Base-by-base conservation (phyloP, 2,888 invertebrate genomes). In the Acronicta psi region DNA sequence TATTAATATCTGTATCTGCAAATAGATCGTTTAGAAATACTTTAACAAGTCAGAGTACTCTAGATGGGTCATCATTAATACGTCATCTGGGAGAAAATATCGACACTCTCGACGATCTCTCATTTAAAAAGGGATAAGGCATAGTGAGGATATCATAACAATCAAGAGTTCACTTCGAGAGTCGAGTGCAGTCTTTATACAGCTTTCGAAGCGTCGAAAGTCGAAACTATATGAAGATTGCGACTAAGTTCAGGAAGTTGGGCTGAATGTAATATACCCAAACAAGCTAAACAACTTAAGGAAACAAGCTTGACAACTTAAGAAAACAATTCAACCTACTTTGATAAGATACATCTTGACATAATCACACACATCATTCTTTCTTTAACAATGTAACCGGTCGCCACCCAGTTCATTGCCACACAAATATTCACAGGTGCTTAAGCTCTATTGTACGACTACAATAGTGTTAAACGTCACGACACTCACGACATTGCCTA, bases 361-460 rank as follows among this genome's bases (percentile, higher is more conserved):
- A 40, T 40, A 45, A 50, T 37, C 25, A 37, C 11, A 61, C 44
- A 58, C 52, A 34, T 36, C 14, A 43, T 20, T 29, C 46, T 31
- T 49, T 31, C 9, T n/a, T 43, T 37, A 9, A 11, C 50, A 71
- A 57, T 53, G 42, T 49, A 49, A 18, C 42, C 36, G 17, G 29
- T 47, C 20, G 41, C 34, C 41, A 49, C 25, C 17, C 66, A 40
- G 53, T 70, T 58, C 49, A 61, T 60, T 67, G 61, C 72, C 47
- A 36, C 57, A 49, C 16, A 59, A 50, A 51, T 44, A 65, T 46
- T 58, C 58, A 59, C 77, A 75, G 70, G 74, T 73, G 67, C 40
- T 49, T 56, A 43, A 45, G 43, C 18, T 43, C 58, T 58, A 61
- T 76, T 73, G 67, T 67, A 59, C n/a, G 38, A 45, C 61, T 29